Evolutionary conservation across 2,113 vertebrate species (phyloP).

Genomic region (Coregonus clupeaformis): DNA sequence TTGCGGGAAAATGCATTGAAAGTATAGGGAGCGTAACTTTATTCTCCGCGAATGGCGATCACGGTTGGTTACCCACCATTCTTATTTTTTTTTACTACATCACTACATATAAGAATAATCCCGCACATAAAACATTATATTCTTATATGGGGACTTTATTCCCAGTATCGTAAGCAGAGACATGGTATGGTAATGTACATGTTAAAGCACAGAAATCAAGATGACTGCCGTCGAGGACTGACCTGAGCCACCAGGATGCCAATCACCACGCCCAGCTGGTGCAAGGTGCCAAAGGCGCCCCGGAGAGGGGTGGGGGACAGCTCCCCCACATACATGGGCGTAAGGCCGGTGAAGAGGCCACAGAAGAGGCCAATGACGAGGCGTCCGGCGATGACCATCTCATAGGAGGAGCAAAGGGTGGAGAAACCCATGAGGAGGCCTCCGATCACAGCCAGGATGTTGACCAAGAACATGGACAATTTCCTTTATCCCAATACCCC

Average conservation of each 20-base stretch:
- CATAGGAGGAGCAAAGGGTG: conserved; percentile 79
- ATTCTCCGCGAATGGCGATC: too few species aligned
- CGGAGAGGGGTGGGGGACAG: conserved; percentile 86
- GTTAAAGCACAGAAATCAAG: conserved; percentile 19
- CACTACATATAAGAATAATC: too few species aligned
- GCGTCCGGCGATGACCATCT: conserved; percentile 91
- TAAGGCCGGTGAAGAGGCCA: conserved; percentile 90
- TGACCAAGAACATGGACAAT: conserved; percentile 88
- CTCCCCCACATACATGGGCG: conserved; percentile 96
- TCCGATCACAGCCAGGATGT: conserved; percentile 78
- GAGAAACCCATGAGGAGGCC: conserved; percentile 88
- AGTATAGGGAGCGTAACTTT: too few species aligned
- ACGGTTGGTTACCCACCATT: too few species aligned
- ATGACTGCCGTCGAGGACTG: background rate
- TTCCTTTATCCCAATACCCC: conserved; percentile 83
- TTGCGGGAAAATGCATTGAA: too few species aligned
- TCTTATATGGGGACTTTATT: too few species aligned
- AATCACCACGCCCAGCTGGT: conserved; percentile 93
- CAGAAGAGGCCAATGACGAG: conserved; percentile 90
- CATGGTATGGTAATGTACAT: background rate
- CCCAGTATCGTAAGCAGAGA: too few species aligned
- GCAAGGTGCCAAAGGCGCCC: conserved; percentile 91
- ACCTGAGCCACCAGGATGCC: conserved; percentile 97
- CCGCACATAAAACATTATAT: too few species aligned
- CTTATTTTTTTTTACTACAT: too few species aligned